Evolutionary conservation across 2,113 vertebrate genomes (phyloP).

Genomic region (Probosciger aterrimus): DNA sequence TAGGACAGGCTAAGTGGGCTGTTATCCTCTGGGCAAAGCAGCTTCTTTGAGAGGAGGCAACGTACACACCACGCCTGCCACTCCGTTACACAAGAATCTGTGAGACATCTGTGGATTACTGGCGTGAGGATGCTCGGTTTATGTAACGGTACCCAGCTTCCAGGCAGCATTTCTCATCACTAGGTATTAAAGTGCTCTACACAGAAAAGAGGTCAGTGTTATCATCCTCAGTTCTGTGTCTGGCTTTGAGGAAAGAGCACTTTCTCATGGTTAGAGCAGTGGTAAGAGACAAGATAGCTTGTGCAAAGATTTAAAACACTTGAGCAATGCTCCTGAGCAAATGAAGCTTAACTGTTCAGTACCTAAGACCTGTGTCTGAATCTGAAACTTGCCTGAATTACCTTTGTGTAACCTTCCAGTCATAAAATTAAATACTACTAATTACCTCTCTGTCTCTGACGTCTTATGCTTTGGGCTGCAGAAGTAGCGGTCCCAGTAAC

Average conservation of each 20-base stretch:
- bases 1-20: background rate
- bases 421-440: background rate
- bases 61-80: background rate
- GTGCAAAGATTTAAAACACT: background rate
- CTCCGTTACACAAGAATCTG: background rate
- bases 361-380: background rate
- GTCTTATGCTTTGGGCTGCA: background rate
- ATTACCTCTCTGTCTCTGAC: background rate
- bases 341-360: background rate
- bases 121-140: background rate
- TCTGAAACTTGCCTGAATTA: background rate
- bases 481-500: background rate
- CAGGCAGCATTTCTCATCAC: background rate
- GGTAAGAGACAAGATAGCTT: background rate
- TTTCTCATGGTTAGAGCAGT: background rate
- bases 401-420: background rate
- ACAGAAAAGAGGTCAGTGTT: background rate
- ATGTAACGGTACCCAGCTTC: background rate
- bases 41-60: background rate
- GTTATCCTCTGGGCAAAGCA: background rate
- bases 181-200: background rate
- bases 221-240: background rate
- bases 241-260: background rate
- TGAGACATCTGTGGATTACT: background rate
- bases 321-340: background rate